phyloP scores from a whole-genome alignment of 2,797 vertebrate species.

The Scleropages formosus region DNA sequence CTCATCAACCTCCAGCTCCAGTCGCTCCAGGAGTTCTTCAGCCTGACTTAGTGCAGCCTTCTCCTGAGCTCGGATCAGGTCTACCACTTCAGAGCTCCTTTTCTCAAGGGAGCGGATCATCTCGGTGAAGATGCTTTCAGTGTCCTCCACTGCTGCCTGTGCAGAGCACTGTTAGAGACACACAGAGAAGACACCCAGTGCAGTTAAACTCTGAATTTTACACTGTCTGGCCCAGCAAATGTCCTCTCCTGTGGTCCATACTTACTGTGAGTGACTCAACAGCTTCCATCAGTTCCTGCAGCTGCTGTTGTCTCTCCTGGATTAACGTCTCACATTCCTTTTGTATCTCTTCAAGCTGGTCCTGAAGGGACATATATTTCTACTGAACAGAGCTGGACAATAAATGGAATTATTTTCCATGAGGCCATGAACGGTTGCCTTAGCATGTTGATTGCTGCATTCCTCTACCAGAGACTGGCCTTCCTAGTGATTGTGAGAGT shows the following conservation, averaged over 20 bases:
- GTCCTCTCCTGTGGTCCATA: constrained; percentile 11
- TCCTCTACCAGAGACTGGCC: too few relatives aligned
- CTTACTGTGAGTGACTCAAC: constrained; percentile 8
- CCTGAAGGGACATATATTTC: background rate
- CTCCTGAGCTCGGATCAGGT: constrained; percentile 45
- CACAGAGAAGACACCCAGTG: background rate
- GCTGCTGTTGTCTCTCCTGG: constrained; percentile 21
- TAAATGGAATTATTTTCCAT: too few relatives aligned
- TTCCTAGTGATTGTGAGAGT: too few relatives aligned
- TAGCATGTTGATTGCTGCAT: too few relatives aligned
- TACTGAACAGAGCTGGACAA: too few relatives aligned
- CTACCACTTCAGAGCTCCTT: constrained; percentile 32
- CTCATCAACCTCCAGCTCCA: constrained; percentile 35
- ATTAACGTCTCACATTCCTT: constrained; percentile 13
- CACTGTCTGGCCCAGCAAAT: background rate
- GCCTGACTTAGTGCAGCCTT: constrained; percentile 31
- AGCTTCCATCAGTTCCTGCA: constrained; percentile 16
- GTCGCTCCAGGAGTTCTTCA: constrained; percentile 15
- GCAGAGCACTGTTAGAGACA: background rate
- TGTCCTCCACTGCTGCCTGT: background rate
- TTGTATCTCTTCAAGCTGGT: background rate
- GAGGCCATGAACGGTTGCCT: too few relatives aligned
- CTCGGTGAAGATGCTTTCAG: constrained; percentile 30
- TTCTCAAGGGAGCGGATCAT: constrained; percentile 41
- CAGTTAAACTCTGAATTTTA: background rate